Percentiles rank a stretch among this genome's conserved stretches.
Evolutionary conservation across 2,797 vertebrate genomes (phyloP).

Genomic region (Lepilemur ruficaudatus): DNA sequence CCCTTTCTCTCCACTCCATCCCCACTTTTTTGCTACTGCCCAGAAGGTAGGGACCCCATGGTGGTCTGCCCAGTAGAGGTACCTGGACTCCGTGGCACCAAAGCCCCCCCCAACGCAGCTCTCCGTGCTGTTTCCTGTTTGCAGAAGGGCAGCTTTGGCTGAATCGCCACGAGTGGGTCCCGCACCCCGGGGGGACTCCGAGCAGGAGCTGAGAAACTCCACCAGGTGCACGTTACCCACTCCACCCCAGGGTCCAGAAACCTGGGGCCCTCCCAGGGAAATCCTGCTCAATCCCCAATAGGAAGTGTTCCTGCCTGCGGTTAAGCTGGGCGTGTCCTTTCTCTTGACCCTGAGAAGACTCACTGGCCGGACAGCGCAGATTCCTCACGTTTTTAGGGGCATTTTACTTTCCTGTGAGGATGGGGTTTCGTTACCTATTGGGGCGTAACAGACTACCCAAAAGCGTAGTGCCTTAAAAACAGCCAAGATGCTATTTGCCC

Average conservation of each 20-base stretch:
- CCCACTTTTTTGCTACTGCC: background rate
- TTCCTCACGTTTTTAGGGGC: background rate
- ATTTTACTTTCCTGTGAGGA: background rate
- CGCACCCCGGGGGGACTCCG: background rate
- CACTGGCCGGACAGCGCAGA: background rate
- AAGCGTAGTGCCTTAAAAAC: background rate
- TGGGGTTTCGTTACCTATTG: background rate
- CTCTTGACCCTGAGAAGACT: background rate
- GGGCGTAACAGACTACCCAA: too few species aligned
- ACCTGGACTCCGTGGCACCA: background rate
- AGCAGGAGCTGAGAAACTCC: background rate
- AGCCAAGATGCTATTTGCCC: background rate
- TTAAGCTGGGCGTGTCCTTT: background rate
- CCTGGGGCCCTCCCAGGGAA: background rate
- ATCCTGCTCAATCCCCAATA: background rate
- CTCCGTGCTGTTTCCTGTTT: fast-evolving
- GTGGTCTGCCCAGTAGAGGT: background rate
- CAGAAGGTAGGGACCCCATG: background rate
- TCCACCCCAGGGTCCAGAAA: background rate
- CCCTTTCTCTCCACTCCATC: background rate
- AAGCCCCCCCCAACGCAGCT: background rate
- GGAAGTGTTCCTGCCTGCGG: background rate
- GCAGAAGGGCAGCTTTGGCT: background rate
- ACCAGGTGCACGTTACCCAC: background rate
- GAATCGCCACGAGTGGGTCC: fast-evolving